Evolutionary conservation across 2,888 invertebrate species (phyloP), one percentile per base, ranked within the genome.

Genomic region (Philaethria dido): DNA sequence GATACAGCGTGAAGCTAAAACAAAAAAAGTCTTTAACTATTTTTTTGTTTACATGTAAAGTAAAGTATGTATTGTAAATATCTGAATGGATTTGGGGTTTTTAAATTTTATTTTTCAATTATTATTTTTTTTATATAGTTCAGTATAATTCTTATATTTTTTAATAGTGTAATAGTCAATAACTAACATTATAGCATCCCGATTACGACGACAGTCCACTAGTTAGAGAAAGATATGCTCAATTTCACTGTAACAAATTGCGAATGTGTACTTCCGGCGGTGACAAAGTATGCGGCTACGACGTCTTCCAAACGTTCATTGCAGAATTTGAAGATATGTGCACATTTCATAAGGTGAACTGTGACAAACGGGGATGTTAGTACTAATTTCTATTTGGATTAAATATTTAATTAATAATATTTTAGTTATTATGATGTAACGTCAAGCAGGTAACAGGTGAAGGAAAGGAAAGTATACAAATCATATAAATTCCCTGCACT

Each of bases 281-380:
- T 0, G 54, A 66, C 0, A 74, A 73, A 62, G 78, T 83, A 0
- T 88, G 87, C 59, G 88, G 81, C 0, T 84, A 64, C 52, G 84
- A 87, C 44, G 70, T 73, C 0, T 11, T 29, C 0, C 54, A 42
- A 0, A 59, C 68, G 0, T 73, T 71, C 25, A 64, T 87, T 2
- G 82, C 80, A 0, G 73, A 76, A 25, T 88, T 88, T 65, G 78
- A 74, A 11, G 80, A 85, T 54, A 14, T 73, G 14, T 88, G 88
- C 62, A 76, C 75, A 0, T 64, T 87, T 44, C 77, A 82, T 57
- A 77, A 74, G 47, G 74, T 74, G 1, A 88, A 87, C 66, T 88
- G 88, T 68, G 6, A 70, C 0, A 66, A 63, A 13, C 68, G 62
- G 6, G 82, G 81, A 66, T 48, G 88, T 87, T 69, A 78, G 86